Evolutionary conservation across 2,113 vertebrate genomes (phyloP).

Genomic region (Chelonoidis abingdonii): DNA sequence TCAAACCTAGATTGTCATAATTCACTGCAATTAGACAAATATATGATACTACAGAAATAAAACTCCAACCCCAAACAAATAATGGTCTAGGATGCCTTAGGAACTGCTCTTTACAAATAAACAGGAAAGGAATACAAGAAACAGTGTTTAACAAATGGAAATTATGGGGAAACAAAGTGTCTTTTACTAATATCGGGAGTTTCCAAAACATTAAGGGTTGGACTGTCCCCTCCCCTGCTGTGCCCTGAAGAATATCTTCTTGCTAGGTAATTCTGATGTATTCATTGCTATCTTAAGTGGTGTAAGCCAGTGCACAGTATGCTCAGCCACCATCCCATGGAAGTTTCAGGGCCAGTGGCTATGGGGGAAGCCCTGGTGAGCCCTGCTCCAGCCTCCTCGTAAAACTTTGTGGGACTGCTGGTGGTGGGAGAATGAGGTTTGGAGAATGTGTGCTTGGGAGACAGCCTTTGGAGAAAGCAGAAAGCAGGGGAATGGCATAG

Average conservation of each 20-base stretch:
- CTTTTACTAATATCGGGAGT: not conserved
- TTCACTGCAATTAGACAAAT: not conserved
- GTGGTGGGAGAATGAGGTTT: not conserved
- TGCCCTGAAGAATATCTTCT: not conserved
- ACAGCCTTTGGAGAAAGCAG: not conserved
- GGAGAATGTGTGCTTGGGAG: not conserved
- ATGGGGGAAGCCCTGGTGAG: not conserved
- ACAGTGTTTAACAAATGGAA: not conserved
- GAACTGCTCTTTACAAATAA: not conserved
- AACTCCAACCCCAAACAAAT: not conserved
- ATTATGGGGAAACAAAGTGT: not conserved
- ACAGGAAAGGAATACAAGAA: not conserved
- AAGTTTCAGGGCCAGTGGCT: not conserved
- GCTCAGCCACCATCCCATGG: accelerated
- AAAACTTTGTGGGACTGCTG: accelerated
- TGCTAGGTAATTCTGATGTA: not conserved
- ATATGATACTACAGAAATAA: not conserved
- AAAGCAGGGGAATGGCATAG: not conserved
- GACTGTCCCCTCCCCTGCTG: not conserved
- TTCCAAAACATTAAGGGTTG: not conserved
- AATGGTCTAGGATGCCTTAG: not conserved
- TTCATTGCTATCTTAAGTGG: not conserved
- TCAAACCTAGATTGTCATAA: not conserved
- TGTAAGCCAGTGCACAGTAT: accelerated
- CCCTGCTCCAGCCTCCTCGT: accelerated